Conservation (phyloP, 1,140 invertebrate genomes). For the Heliconius congener region DNA sequence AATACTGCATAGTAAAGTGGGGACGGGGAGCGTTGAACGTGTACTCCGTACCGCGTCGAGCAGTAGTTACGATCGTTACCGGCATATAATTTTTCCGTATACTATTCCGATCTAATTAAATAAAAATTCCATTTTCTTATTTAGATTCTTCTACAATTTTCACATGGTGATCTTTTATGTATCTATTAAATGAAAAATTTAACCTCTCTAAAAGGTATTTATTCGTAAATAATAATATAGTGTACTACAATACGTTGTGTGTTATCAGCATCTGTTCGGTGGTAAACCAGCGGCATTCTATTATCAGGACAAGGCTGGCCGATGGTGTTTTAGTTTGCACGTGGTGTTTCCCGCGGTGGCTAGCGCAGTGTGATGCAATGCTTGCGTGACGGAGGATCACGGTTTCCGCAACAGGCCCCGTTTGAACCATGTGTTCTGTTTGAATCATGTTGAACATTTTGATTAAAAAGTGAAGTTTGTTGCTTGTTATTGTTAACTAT, state of each 20-base stretch:
- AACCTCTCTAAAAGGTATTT: slow-evolving; percentile 52
- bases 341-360: slow-evolving; percentile 67
- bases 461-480: slow-evolving; percentile 22
- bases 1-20: slow-evolving; percentile 76
- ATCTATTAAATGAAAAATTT: slow-evolving; percentile 53
- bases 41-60: slow-evolving; percentile 41
- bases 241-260: slow-evolving; percentile 29
- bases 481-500: slow-evolving; percentile 16
- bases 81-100: slow-evolving; percentile 31
- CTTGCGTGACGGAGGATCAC: slow-evolving; percentile 64
- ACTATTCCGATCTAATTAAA: slow-evolving; percentile 7
- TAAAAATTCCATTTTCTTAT: background rate
- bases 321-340: slow-evolving; percentile 59
- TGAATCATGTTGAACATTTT: slow-evolving; percentile 25
- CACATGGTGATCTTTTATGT: background rate
- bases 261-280: slow-evolving; percentile 61
- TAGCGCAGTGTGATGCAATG: slow-evolving; percentile 73
- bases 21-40: slow-evolving; percentile 58
- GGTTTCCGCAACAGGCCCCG: slow-evolving; percentile 33
- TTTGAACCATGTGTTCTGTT: slow-evolving; percentile 29
- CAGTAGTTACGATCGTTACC: slow-evolving; percentile 54
- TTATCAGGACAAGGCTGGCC: slow-evolving; percentile 58
- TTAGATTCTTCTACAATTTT: background rate
- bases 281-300: slow-evolving; percentile 42
- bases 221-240: slow-evolving; percentile 44